Percentiles rank a stretch among this genome's conserved stretches.
Evolutionary conservation across 2,888 invertebrate genomes (phyloP).

Genomic region (Odontothrips loti): DNA sequence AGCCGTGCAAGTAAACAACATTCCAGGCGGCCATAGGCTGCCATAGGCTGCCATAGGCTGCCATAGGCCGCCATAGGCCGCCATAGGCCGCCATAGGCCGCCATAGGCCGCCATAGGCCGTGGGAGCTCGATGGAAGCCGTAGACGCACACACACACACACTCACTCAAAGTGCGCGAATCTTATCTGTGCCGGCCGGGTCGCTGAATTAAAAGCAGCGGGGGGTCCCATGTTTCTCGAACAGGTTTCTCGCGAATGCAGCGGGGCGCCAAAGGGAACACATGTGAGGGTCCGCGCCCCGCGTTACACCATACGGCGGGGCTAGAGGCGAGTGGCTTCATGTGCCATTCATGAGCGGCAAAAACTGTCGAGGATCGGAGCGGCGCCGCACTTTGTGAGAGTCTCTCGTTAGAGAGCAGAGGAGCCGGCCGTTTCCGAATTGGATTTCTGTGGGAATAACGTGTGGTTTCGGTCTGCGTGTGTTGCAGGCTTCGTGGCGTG

Average conservation of each 20-base stretch:
- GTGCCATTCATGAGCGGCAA: not conserved
- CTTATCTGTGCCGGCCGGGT: too few relatives aligned
- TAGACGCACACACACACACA: too few relatives aligned
- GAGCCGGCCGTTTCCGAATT: too few relatives aligned
- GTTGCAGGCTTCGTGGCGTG: constrained; percentile 85
- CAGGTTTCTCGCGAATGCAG: too few relatives aligned
- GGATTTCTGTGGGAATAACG: too few relatives aligned
- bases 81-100: not conserved
- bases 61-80: too few relatives aligned
- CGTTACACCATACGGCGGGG: not conserved
- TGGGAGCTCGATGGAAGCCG: too few relatives aligned
- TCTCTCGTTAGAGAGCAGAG: not conserved
- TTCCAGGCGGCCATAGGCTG: not conserved
- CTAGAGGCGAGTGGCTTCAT: not conserved
- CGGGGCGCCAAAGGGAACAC: too few relatives aligned
- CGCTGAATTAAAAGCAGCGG: not conserved
- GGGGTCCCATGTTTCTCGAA: too few relatives aligned
- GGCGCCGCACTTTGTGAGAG: not conserved
- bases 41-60: too few relatives aligned
- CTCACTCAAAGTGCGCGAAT: too few relatives aligned
- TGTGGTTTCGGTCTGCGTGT: not conserved
- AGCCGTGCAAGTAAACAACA: constrained; percentile 9
- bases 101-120: too few relatives aligned
- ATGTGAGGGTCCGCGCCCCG: not conserved
- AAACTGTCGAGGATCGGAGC: not conserved